Conservation (phyloP, 2,797 vertebrate species). For the Xyrichtys novacula region DNA sequence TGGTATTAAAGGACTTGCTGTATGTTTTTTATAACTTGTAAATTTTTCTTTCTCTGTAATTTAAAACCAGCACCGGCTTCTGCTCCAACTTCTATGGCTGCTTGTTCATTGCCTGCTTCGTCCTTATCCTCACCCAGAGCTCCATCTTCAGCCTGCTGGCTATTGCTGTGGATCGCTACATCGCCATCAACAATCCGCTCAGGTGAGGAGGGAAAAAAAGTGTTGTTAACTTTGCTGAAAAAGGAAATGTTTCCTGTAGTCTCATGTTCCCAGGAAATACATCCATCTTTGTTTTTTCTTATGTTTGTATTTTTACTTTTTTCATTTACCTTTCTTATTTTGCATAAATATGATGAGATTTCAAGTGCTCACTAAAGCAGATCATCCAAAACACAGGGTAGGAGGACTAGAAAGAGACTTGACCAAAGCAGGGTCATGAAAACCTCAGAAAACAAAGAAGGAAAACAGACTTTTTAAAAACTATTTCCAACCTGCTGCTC, state of each 20-base stretch:
- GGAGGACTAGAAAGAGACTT: too few relatives aligned
- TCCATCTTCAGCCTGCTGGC: conserved; percentile 99
- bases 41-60: conserved; percentile 5
- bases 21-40: neutral
- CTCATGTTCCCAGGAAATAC: too few relatives aligned
- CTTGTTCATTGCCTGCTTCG: conserved; percentile 97
- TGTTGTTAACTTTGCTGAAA: neutral
- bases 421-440: too few relatives aligned
- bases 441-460: too few relatives aligned
- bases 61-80: conserved; percentile 90
- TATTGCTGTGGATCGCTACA: conserved; percentile 96
- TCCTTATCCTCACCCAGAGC: conserved; percentile 96
- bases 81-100: conserved; percentile 94
- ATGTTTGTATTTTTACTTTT: too few relatives aligned
- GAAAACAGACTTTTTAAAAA: too few relatives aligned
- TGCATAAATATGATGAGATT: too few relatives aligned
- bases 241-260: too few relatives aligned
- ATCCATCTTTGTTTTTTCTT: too few relatives aligned
- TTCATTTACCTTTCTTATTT: too few relatives aligned
- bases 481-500: neutral
- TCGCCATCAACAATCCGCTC: conserved; percentile 95
- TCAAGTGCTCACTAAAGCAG: too few relatives aligned
- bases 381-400: too few relatives aligned
- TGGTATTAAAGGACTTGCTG: neutral
- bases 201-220: conserved; percentile 80